phyloP scores from a whole-genome alignment of 92 coral and sea anemone species.

The Chrysogorgia sp. region DNA sequence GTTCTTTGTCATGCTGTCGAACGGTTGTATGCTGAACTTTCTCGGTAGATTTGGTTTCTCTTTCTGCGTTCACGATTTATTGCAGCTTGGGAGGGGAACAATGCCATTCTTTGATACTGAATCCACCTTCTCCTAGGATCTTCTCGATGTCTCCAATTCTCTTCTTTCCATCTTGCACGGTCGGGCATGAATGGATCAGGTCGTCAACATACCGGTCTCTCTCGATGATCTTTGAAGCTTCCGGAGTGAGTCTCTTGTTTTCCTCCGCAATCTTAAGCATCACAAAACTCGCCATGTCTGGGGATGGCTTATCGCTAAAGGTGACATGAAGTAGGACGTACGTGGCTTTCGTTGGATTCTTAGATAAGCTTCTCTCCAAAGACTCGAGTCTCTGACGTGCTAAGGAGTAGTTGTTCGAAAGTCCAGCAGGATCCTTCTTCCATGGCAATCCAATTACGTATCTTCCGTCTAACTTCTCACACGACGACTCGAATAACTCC shows the following conservation, averaged over 20 bases:
- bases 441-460: slow-evolving; percentile 26
- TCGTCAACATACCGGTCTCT: slow-evolving; percentile 30
- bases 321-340: slow-evolving; percentile 30
- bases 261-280: slow-evolving; percentile 59
- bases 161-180: slow-evolving; percentile 23
- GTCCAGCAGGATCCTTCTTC: slow-evolving; percentile 18
- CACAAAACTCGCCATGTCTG: slow-evolving; percentile 51
- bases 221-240: slow-evolving; percentile 15
- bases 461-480: slow-evolving; percentile 3
- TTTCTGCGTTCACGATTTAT: neutral
- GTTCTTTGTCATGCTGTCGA: neutral
- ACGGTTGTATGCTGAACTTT: neutral
- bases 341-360: slow-evolving; percentile 34
- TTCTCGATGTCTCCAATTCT: slow-evolving; percentile 8
- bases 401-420: slow-evolving; percentile 46
- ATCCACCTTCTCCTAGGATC: slow-evolving; percentile 1
- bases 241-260: too few relatives aligned
- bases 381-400: slow-evolving; percentile 24
- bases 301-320: slow-evolving; percentile 55
- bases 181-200: slow-evolving; percentile 21
- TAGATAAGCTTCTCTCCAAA: slow-evolving; percentile 24
- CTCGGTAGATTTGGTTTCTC: neutral
- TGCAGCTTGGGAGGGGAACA: slow-evolving; percentile 7
- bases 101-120: neutral
- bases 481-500: slow-evolving; percentile 36